A percentile compares a stretch with the other conserved stretches of the same genome.
Evolutionary conservation across 2,888 invertebrate species (phyloP).

Genomic region (Mythimna vitellina): DNA sequence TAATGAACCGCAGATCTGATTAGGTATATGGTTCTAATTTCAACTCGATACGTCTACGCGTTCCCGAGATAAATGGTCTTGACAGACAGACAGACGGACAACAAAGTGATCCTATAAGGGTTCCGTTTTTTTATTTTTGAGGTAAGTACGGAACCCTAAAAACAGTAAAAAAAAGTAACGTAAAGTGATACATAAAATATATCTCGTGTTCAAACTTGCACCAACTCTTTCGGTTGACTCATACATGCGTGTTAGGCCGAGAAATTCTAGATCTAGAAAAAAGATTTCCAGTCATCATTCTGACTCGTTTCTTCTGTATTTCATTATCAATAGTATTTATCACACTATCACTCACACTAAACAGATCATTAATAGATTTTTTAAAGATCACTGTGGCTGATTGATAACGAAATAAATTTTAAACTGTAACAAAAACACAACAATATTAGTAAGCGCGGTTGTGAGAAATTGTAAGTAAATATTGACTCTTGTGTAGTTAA

Average conservation of each 20-base stretch:
- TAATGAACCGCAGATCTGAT: no score
- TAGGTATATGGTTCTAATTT: no score
- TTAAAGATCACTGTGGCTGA: conserved; percentile 49
- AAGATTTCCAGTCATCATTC: conserved; percentile 1
- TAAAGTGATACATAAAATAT: conserved; percentile 40
- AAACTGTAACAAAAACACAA: conserved; percentile 56
- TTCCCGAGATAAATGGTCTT: no score
- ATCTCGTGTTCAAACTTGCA: conserved; percentile 15
- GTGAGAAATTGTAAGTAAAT: conserved; percentile 76
- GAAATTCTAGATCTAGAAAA: conserved; percentile 28
- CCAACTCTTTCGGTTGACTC: conserved; percentile 41
- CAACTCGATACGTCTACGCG: no score
- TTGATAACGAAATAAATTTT: conserved; percentile 62
- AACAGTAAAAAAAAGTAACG: not conserved
- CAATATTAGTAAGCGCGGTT: conserved; percentile 58
- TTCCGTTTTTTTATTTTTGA: no score
- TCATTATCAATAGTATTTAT: conserved; percentile 42
- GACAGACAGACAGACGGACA: no score
- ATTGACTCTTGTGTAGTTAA: conserved; percentile 74
- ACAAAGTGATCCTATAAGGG: no score
- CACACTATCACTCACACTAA: conserved; percentile 34
- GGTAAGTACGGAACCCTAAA: no score
- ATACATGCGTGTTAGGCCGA: conserved; percentile 15
- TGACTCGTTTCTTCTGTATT: conserved; percentile 31
- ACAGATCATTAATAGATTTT: conserved; percentile 44